Base-by-base conservation (phyloP, 2,888 invertebrate species). In the Dexiosoma caninum region DNA sequence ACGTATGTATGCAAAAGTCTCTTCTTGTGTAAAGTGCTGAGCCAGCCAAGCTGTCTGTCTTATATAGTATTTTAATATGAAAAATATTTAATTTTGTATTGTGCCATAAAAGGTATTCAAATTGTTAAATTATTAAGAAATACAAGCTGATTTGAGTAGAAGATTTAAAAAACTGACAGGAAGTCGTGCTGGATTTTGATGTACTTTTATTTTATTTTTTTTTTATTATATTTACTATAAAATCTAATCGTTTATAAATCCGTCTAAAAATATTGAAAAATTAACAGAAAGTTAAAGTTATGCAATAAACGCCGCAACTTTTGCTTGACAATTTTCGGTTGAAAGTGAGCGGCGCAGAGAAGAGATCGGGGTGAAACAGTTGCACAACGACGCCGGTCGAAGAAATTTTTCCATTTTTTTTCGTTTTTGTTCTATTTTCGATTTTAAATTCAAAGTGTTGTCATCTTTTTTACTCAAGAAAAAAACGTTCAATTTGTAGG, bases 1-100 rank as follows among this genome's bases (percentile, higher is more conserved):
- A 53, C 72, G 55, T 55, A n/a, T 6, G 27, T 27, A 62, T 60
- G 46, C 30, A 19, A 66, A 66, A 35, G 37, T 40, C 60, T 72
- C 42, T 30, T 21, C 35, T 62, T 49, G 37, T 64, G 19, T 51
- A 78, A 71, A 71, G 46, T 78, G 77, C 71, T 78, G 71, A 71
- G 71, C n/a, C 67, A 76, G 21, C 44, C 53, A 37, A 16, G 6
- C 55, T 35, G 55, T 7, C 14, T 35, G 35, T 55, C 30, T 66
- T 60, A 19, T 55, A 12, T 55, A 70, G 35, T n/a, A 64, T 62
- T 35, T 64, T 27, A 30, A 55, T 76, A 60, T 10, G 21, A 60
- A 76, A 77, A 55, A 64, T 27, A 62, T 69, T 55, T 57, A 21
- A 60, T 44, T 60, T 59, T 76, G 44, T 35, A 77, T 57, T 40